Conservation (phyloP, 1,140 invertebrate species). For the Hyphantria cunea region DNA sequence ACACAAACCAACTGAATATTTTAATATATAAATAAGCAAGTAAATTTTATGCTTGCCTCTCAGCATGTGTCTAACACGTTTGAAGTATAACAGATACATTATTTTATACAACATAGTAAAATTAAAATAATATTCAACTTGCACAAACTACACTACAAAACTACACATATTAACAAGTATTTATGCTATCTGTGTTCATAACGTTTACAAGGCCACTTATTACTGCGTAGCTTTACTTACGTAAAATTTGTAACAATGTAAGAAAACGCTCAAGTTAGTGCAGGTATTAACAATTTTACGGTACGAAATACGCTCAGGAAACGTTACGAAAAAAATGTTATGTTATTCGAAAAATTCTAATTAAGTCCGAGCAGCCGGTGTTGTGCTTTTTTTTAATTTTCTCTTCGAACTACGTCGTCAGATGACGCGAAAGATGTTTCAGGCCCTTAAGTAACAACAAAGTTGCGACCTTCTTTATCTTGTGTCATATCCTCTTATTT, state of each 20-base stretch:
- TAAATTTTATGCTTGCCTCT: too few relatives aligned
- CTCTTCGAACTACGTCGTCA: conserved; percentile 65
- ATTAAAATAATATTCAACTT: too few relatives aligned
- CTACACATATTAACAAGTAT: too few relatives aligned
- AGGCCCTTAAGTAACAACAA: conserved; percentile 48
- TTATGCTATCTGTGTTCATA: too few relatives aligned
- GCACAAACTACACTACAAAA: too few relatives aligned
- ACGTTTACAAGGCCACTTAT: too few relatives aligned
- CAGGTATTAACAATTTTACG: conserved; percentile 32
- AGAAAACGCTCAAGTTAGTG: conserved; percentile 16
- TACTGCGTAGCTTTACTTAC: not conserved
- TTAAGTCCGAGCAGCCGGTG: conserved; percentile 65
- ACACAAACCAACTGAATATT: too few relatives aligned
- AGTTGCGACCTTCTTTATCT: conserved; percentile 49
- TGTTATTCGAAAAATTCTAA: conserved; percentile 76
- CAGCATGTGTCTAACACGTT: too few relatives aligned
- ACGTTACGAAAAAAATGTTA: conserved; percentile 31
- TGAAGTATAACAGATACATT: too few relatives aligned
- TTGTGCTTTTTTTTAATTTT: conserved; percentile 74
- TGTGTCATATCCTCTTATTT: conserved; percentile 35
- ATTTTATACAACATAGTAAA: too few relatives aligned
- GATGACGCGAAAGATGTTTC: conserved; percentile 65
- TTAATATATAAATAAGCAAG: too few relatives aligned
- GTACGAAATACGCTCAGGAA: conserved; percentile 17
- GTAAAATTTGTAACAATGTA: conserved; percentile 19